Conservation (phyloP, 2,113 vertebrate species). For the Cochlearius cochlearius region DNA sequence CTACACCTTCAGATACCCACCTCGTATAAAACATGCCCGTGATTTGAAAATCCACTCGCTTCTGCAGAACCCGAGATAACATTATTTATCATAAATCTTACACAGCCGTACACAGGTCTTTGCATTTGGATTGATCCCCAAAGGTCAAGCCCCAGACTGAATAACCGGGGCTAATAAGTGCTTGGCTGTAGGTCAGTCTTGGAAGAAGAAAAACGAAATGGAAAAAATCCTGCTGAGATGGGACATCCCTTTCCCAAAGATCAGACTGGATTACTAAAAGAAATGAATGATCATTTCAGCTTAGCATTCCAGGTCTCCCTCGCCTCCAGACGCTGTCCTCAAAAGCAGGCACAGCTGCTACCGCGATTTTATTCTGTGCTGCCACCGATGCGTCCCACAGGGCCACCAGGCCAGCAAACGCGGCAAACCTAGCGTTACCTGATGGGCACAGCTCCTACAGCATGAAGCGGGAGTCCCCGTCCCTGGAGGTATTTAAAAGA, state of each 20-base stretch:
- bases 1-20: neutral
- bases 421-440: neutral
- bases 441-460: neutral
- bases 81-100: neutral
- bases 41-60: neutral
- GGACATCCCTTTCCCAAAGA: neutral
- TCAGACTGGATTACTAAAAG: neutral
- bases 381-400: neutral
- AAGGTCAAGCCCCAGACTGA: neutral
- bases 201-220: neutral
- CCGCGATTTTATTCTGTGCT: neutral
- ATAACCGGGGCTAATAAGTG: neutral
- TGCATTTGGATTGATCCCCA: neutral
- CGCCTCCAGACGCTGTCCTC: neutral
- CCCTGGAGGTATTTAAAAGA: too few species aligned
- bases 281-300: neutral
- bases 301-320: neutral
- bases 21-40: neutral
- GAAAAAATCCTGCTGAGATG: neutral
- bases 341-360: neutral
- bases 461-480: neutral
- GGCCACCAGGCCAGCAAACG: neutral
- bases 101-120: neutral
- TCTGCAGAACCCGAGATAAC: neutral
- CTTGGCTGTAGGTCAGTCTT: neutral